A percentile compares a stretch with the other conserved stretches of the same genome.
Conservation (phyloP, 2,888 invertebrate species). For the Tethea ocularis region DNA sequence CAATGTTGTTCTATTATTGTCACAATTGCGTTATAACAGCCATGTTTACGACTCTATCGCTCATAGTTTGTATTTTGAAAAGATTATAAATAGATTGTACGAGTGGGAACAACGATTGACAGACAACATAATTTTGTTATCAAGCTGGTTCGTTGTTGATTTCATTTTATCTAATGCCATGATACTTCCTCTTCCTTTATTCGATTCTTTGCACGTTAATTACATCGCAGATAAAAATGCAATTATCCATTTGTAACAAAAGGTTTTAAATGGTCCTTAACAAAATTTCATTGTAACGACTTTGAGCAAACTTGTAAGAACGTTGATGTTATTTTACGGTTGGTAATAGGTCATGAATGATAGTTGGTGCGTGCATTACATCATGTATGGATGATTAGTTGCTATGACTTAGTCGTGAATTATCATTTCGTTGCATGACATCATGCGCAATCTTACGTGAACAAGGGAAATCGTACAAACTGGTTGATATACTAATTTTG, state of each 20-base stretch:
- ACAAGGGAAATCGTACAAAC: background rate
- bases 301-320: background rate
- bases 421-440: slow-evolving; percentile 1
- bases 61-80: slow-evolving; percentile 28
- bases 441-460: background rate
- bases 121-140: no score
- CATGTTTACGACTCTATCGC: slow-evolving; percentile 46
- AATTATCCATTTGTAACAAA: background rate
- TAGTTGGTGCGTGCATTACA: background rate
- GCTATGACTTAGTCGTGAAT: slow-evolving; percentile 4
- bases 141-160: no score
- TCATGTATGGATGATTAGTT: background rate
- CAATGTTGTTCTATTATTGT: slow-evolving; percentile 60
- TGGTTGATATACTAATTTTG: background rate
- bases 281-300: background rate
- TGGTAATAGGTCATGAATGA: background rate
- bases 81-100: background rate
- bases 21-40: slow-evolving; percentile 27
- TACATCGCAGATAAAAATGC: background rate
- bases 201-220: no score
- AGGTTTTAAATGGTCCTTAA: background rate
- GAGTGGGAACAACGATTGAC: background rate
- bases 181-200: no score
- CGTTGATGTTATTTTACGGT: background rate
- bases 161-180: no score